Base-by-base conservation (phyloP, 2,113 vertebrate genomes). In the Ascaphus truei region DNA sequence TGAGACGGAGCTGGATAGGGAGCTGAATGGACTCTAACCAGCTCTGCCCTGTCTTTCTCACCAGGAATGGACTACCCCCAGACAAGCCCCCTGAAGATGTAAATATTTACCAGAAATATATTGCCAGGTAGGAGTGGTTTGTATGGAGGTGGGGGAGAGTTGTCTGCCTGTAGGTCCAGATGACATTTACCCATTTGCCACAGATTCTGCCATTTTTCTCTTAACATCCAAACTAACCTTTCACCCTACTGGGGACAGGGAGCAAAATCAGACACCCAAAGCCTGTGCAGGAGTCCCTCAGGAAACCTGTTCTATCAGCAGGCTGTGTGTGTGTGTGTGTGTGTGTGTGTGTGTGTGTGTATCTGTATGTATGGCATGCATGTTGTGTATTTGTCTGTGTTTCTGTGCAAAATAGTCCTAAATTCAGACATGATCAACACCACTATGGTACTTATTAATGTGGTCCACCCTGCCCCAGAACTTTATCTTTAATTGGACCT, bases 41-140 rank as follows among this genome's bases (percentile, higher is more conserved):
- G 75, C 78, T 84, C 72, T 86, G 83, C 62, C 79, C 81, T 93
- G 87, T 92, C 86, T 91, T 85, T 90, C 83, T 84, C 84, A 62
- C 85, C 89, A 99, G 97, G 92, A 99, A 99, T 22, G 96, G 97
- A 89, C 90, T 98, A 82, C 95, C 96, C 85, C 91, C 94, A 77
- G 96, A 99, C 92, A 98, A 99, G 90, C 93, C 96, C 76, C 86
- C 89, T 71, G 96, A 99, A 80, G 97, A 99, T 60, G 86, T 96
- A 90, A 99, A 99, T 90, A 93, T 99, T 89, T 99, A 99, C 92
- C 97, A 99, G 94, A 99, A 99, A 92, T 99, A 99, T 84, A 99
- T 99, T 84, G 96, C 97, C 90, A 99, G 96, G 97, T 99, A 98
- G 90, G n/a, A 61, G 69, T 68, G 63, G 47, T 25, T n/a, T 22